phyloP scores from a whole-genome alignment of 2,888 invertebrate species.

The Clanis bilineata region DNA sequence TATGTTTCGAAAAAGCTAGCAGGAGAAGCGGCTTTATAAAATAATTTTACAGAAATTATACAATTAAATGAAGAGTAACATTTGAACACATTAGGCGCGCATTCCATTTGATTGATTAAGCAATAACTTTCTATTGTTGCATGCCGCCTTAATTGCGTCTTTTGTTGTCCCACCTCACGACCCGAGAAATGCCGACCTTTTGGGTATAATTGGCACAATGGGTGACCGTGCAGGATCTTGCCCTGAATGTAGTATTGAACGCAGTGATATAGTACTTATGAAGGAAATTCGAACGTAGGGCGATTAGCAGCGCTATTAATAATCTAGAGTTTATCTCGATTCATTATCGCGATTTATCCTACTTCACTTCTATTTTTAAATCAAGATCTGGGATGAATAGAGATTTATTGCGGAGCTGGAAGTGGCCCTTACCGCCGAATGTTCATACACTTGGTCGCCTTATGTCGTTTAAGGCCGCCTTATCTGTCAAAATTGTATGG shows the following conservation, averaged over 20 bases:
- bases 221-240: neutral
- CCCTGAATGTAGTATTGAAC: neutral
- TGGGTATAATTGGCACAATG: slow-evolving; percentile 6
- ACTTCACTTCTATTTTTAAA: too few relatives aligned
- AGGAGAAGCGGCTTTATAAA: neutral
- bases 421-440: too few relatives aligned
- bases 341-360: too few relatives aligned
- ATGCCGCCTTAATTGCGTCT: slow-evolving; percentile 14
- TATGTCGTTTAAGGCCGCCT: too few relatives aligned
- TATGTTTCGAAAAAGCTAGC: too few relatives aligned
- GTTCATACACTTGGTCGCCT: too few relatives aligned
- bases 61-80: neutral
- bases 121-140: slow-evolving; percentile 13
- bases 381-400: too few relatives aligned
- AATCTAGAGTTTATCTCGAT: too few relatives aligned
- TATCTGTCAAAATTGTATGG: too few relatives aligned
- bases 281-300: neutral
- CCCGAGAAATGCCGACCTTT: slow-evolving; percentile 11
- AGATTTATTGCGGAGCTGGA: too few relatives aligned
- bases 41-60: neutral
- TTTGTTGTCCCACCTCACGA: slow-evolving; percentile 10
- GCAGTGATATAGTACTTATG: neutral
- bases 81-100: slow-evolving; percentile 1
- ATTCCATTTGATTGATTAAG: slow-evolving; percentile 10
- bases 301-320: too few relatives aligned